These are phyloP conservation scores for Subacronicta megacephala DNA, from an alignment of 2,888 invertebrate species.

Conservation along the genomic window DNA sequence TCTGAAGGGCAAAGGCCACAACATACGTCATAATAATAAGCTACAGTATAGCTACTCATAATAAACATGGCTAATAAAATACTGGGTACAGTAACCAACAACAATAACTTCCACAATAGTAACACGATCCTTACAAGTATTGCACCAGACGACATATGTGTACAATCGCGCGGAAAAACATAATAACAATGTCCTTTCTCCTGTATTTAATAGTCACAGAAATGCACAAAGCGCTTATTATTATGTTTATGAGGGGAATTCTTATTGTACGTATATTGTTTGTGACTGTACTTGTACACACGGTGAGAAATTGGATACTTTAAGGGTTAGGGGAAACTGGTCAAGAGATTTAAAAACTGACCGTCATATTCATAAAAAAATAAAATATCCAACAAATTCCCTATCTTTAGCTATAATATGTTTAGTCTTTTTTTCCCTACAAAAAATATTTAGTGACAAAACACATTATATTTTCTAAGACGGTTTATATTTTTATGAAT, in stretches of 20 bases:
- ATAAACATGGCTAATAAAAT: conserved; percentile 35
- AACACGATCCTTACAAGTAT: conserved; percentile 66
- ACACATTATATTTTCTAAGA: too few species aligned
- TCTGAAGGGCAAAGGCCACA: too few species aligned
- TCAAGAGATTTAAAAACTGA: conserved; percentile 19
- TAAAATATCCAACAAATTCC: too few species aligned
- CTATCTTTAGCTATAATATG: too few species aligned
- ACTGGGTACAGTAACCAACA: conserved; percentile 23
- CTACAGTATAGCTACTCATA: background rate
- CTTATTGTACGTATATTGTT: conserved; percentile 39
- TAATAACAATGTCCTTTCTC: conserved; percentile 59
- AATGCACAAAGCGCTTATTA: conserved; percentile 65
- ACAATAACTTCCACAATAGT: conserved; percentile 61
- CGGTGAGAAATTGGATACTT: conserved; percentile 36
- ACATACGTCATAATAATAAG: too few species aligned
- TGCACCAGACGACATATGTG: conserved; percentile 69
- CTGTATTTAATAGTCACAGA: conserved; percentile 69
- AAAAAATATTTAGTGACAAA: too few species aligned
- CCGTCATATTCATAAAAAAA: too few species aligned
- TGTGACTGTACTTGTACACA: conserved; percentile 42
- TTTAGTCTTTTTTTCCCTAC: too few species aligned
- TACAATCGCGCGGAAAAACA: conserved; percentile 73
- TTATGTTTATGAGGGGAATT: conserved; percentile 50
- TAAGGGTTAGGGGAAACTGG: conserved; percentile 13
- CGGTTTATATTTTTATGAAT: too few species aligned